Base-by-base conservation (phyloP, 2,888 invertebrate species). In the Lochmaea capreae region DNA sequence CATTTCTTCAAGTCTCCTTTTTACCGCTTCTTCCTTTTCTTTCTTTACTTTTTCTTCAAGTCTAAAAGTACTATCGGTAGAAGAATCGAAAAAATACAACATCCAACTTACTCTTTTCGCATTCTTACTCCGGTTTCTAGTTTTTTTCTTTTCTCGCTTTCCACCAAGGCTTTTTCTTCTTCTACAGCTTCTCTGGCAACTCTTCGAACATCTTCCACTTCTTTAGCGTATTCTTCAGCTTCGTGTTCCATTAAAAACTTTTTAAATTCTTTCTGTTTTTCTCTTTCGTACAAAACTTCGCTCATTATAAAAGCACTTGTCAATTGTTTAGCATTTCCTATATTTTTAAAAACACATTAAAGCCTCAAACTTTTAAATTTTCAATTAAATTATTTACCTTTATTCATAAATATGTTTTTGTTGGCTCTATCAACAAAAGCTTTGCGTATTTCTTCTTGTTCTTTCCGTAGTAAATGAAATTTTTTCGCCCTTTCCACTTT, bases 261-360 rank as follows among this genome's bases (percentile, higher is more conserved):
- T 12, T 81, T 76, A 18, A 87, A 83, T 75, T 86, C 84, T 14
- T 81, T 78, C 77, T 87, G 87, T 69, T 83, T 83, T 33, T 83
- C 81, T 54, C 86, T 78, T 79, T 86, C 86, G 72, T 81, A 81
- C 9, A 85, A 66, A 6, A 84, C 82, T 79, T 86, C 85, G 12
- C 85, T 80, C 16, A 81, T 71, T 14, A 85, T 69, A 16, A 85
- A 79, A 6, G 86, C 86, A 43, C 84, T 83, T 6, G 84, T 85
- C 9, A 87, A 66, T 49, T 81, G 78, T 75, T 76, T 84, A 12
- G 86, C 83, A 72, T 82, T 80, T 52, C 84, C 84, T 49, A 81
- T 80, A 1, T 80, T 79, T 43, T 11, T 14, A 14, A 12, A 33
- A 59, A 59, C 4, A 33, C n/a, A 14, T 59, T 22, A 22, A 14